These are phyloP conservation scores for Itoplectis maculator DNA, from an alignment of 2,888 invertebrate genomes.

Conservation along the genomic window DNA sequence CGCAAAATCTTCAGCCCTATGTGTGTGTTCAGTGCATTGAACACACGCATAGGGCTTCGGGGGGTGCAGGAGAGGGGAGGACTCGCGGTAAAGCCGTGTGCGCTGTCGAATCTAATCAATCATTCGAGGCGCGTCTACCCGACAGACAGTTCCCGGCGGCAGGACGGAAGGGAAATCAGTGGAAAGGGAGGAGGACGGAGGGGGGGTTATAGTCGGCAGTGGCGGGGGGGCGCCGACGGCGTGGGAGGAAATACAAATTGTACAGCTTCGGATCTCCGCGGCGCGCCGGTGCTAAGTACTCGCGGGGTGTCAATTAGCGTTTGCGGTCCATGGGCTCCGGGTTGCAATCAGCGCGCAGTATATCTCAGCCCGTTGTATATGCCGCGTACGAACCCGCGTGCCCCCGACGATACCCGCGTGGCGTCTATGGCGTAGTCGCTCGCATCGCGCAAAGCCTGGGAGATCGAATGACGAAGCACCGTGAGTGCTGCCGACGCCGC, in stretches of 20 bases:
- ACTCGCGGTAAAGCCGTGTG: constrained; percentile 2
- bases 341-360: constrained; percentile 61
- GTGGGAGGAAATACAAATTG: constrained; percentile 56
- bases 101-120: constrained; percentile 31
- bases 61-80: too few species aligned
- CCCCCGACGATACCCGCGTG: background rate
- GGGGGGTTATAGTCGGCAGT: too few species aligned
- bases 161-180: constrained; percentile 23
- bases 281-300: constrained; percentile 54
- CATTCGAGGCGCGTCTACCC: constrained; percentile 52
- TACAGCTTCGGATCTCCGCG: constrained; percentile 49
- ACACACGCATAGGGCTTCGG: too few species aligned
- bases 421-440: background rate
- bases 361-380: constrained; percentile 46
- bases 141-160: constrained; percentile 46
- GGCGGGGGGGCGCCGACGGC: too few species aligned
- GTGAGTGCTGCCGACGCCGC: constrained; percentile 27
- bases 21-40: too few species aligned
- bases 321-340: constrained; percentile 54
- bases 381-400: background rate
- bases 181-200: background rate
- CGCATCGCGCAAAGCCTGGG: constrained; percentile 8
- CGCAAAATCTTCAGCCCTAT: too few species aligned
- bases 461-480: constrained; percentile 53
- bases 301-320: constrained; percentile 67